Conservation (phyloP, 2,797 vertebrate genomes). For the Malacoraja senta region DNA sequence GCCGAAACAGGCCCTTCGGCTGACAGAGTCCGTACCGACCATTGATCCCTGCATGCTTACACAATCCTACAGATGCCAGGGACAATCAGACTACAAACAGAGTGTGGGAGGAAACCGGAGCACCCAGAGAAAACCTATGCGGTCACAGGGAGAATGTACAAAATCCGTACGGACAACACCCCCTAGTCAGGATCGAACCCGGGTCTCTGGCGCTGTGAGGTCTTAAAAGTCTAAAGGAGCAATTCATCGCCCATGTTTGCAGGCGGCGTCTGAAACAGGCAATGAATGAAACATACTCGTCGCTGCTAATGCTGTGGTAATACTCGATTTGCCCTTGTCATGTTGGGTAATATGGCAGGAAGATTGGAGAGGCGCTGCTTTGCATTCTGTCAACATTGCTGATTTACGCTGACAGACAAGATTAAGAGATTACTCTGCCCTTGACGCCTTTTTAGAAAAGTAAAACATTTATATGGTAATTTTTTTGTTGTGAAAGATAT, state of each 20-base stretch:
- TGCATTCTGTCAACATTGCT: slow-evolving; percentile 58
- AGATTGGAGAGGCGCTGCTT: slow-evolving; percentile 51
- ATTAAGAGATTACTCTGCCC: slow-evolving; percentile 62
- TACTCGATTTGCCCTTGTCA: slow-evolving; percentile 47
- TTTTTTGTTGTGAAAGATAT: background rate
- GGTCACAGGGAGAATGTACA: no score
- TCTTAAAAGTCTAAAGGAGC: background rate
- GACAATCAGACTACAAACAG: no score
- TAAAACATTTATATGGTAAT: slow-evolving; percentile 36
- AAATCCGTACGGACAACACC: no score
- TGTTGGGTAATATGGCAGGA: slow-evolving; percentile 45
- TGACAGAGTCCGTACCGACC: no score
- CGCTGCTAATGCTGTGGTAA: slow-evolving; percentile 42
- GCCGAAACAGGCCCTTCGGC: no score
- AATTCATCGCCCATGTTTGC: background rate
- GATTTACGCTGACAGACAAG: slow-evolving; percentile 54
- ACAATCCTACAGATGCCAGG: no score
- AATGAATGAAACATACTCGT: background rate
- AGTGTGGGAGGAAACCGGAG: no score
- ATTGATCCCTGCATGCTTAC: no score
- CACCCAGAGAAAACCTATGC: no score
- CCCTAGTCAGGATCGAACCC: no score
- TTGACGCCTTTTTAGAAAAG: slow-evolving; percentile 40
- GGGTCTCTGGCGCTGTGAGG: no score
- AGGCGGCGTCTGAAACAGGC: background rate